phyloP scores from a whole-genome alignment of 1,140 invertebrate species.

The Pseudomyrmex cubaensis region DNA sequence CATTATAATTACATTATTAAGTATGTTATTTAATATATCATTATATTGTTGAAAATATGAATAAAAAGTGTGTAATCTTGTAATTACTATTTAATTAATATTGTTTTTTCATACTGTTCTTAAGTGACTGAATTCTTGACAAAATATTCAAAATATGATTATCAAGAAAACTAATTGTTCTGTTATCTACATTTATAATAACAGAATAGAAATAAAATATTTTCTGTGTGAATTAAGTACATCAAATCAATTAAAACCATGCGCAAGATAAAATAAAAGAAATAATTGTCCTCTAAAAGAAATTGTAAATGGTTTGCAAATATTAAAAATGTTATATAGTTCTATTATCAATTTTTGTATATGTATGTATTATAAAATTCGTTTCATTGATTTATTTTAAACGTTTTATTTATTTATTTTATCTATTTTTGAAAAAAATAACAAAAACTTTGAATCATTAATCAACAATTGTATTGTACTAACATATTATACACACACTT shows the following conservation, averaged over 20 bases:
- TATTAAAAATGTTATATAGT: not conserved
- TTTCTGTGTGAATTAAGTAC: not conserved
- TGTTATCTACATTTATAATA: not conserved
- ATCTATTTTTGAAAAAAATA: not conserved
- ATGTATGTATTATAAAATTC: not conserved
- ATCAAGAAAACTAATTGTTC: not conserved
- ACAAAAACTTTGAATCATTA: conserved; percentile 1
- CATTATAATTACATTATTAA: too few species aligned
- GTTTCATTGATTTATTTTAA: not conserved
- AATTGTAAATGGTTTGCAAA: not conserved
- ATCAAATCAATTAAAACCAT: too few species aligned
- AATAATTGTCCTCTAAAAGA: not conserved
- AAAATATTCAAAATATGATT: not conserved
- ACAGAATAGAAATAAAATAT: not conserved
- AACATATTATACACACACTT: not conserved
- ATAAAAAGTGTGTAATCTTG: not conserved
- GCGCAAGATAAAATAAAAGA: not conserved
- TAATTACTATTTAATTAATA: not conserved
- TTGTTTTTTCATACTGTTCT: not conserved
- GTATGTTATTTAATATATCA: not conserved
- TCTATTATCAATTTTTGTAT: not conserved
- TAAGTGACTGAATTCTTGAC: not conserved
- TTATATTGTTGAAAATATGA: not conserved
- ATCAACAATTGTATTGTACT: not conserved
- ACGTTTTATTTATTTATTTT: not conserved